Base-by-base conservation (phyloP, 2,888 invertebrate species). In the Thymelicus sylvestris region DNA sequence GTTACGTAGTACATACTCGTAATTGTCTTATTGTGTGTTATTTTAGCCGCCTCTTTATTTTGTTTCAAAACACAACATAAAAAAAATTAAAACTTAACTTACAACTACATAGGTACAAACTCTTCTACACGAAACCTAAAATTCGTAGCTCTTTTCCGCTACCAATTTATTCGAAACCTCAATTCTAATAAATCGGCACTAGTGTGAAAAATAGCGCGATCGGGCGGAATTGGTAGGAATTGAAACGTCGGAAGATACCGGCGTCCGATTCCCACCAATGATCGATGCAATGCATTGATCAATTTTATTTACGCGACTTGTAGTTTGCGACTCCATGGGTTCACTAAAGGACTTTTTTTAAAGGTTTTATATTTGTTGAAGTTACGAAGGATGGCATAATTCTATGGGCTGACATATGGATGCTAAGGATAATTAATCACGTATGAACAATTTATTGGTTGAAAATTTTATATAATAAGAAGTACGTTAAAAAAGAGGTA, bases 141-240 rank as follows among this genome's bases (percentile, higher is more conserved):
- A 67, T 61, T 44, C 67, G 19, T 39, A 61, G 41, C 39, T 50
- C 38, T 39, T 31, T 24, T 10, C 61, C 31, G 38, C 61, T 61
- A 61, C 15, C 67, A 67, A 67, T 61, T 67, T 67, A 67, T 67
- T 67, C 50, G 67, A 19, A 67, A 24, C 67, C 61, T 61, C 61
- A 61, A 67, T 61, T 41, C 50, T n/a, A 66, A 66, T 66, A 66
- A 61, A 71, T 71, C 52, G 71, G 62, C 15, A 48, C 47, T 63
- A 55, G 61, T 66, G 70, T 70, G 71, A 71, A 66, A 71, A 71
- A 71, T 71, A 66, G 60, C 62, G 55, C 15, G 38, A 41, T 47
- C 63, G 55, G 19, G 31, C 48, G 61, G 48, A 66, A 71, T 71
- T 62, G 65, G 66, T 71, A 61, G 66, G 65, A 71, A 71, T 71